Evolutionary conservation across 2,797 vertebrate species (phyloP).

Genomic region (Rhinoraja longicauda): DNA sequence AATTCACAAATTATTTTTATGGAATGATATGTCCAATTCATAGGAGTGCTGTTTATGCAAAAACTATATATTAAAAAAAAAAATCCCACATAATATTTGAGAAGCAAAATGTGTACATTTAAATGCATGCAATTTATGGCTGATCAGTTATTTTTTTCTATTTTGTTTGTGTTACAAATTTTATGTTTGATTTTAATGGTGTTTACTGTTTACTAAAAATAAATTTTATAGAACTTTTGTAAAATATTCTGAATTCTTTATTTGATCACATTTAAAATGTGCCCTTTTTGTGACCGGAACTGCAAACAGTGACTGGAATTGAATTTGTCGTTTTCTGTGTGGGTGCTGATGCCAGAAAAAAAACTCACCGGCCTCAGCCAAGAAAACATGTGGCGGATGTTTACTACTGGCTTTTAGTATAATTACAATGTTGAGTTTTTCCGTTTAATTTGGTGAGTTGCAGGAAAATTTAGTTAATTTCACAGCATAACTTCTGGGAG

Average conservation of each 20-base stretch:
- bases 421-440: background rate
- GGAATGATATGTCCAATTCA: background rate
- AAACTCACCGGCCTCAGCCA: background rate
- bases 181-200: background rate
- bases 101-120: background rate
- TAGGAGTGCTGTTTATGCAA: background rate
- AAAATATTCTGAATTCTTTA: background rate
- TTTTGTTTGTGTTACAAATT: background rate
- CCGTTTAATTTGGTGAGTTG: background rate
- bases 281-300: background rate
- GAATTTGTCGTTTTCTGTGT: background rate
- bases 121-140: background rate
- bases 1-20: constrained; percentile 5
- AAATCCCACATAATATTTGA: background rate
- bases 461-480: background rate
- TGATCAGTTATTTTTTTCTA: constrained; percentile 16
- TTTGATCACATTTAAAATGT: background rate
- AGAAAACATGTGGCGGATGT: background rate
- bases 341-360: background rate
- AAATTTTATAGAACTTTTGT: background rate
- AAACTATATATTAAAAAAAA: background rate
- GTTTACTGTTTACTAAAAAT: background rate
- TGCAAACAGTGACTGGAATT: background rate
- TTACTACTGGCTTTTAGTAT: background rate
- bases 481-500: background rate